Evolutionary conservation across 2,113 vertebrate species (phyloP).

Genomic region (Cisticola juncidis): DNA sequence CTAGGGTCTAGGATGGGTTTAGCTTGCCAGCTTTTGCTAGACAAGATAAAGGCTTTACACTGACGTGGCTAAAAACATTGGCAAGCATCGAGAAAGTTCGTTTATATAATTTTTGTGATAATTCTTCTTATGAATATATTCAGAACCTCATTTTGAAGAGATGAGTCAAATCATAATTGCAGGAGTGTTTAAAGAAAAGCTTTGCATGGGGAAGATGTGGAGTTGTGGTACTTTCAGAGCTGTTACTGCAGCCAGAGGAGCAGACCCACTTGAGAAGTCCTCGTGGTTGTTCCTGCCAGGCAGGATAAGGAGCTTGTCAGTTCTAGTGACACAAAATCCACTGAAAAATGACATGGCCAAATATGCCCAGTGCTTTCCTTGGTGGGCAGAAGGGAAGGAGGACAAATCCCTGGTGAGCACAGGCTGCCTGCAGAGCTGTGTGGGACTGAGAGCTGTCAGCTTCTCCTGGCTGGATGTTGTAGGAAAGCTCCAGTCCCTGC

Average conservation of each 20-base stretch:
- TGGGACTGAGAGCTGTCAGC: not conserved
- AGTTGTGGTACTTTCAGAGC: not conserved
- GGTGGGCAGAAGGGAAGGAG: not conserved
- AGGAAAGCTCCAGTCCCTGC: not conserved
- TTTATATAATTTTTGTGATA: not conserved
- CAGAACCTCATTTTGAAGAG: not conserved
- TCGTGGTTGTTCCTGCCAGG: not conserved
- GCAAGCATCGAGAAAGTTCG: not conserved
- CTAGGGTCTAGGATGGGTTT: not conserved
- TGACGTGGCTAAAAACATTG: not conserved
- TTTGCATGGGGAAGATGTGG: not conserved
- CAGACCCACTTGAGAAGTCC: not conserved
- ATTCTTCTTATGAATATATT: not conserved
- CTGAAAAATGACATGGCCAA: not conserved
- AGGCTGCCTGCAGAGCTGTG: not conserved
- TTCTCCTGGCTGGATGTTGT: accelerated
- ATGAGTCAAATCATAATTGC: not conserved
- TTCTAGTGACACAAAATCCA: not conserved
- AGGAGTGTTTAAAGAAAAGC: not conserved
- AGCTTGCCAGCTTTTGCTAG: not conserved
- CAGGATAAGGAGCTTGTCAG: not conserved
- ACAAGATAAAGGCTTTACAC: not conserved
- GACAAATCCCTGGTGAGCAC: not conserved
- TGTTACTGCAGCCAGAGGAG: not conserved
- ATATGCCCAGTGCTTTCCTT: not conserved